Conservation (phyloP, 2,888 invertebrate species). For the Apeira syringaria region DNA sequence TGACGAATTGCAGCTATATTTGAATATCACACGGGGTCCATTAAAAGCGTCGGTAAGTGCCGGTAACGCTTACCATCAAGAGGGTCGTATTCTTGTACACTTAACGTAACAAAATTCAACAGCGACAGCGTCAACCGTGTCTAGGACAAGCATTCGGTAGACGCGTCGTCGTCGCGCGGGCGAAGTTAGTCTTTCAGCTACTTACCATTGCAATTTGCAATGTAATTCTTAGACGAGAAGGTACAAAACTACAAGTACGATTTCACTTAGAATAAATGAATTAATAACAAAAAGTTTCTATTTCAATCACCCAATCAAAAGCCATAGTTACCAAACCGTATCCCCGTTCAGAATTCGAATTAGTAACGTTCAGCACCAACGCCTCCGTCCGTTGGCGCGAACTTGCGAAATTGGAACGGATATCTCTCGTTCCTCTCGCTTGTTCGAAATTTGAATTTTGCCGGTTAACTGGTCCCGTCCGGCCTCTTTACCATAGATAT, state of each 20-base stretch:
- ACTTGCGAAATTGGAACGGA: slow-evolving; percentile 82
- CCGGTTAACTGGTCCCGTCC: slow-evolving; percentile 79
- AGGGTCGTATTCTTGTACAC: no score
- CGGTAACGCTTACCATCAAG: no score
- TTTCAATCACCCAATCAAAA: slow-evolving; percentile 15
- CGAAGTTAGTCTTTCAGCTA: no score
- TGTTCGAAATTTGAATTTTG: slow-evolving; percentile 81
- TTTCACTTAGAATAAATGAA: neutral
- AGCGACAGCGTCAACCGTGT: no score
- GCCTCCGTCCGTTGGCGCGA: slow-evolving; percentile 58
- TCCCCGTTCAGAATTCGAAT: slow-evolving; percentile 56
- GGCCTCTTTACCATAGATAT: slow-evolving; percentile 45
- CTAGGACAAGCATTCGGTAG: no score
- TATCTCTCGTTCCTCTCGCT: slow-evolving; percentile 77
- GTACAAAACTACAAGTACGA: no score
- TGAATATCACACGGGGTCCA: no score
- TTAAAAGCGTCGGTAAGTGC: no score
- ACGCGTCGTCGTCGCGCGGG: no score
- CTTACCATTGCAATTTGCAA: neutral
- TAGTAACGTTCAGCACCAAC: slow-evolving; percentile 63
- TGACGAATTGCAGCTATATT: no score
- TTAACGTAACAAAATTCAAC: no score
- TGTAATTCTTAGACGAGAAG: neutral
- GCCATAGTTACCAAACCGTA: slow-evolving; percentile 26
- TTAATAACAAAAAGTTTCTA: neutral